Evolutionary conservation across 2,888 invertebrate species (phyloP).

Genomic region (Griposia aprilina): DNA sequence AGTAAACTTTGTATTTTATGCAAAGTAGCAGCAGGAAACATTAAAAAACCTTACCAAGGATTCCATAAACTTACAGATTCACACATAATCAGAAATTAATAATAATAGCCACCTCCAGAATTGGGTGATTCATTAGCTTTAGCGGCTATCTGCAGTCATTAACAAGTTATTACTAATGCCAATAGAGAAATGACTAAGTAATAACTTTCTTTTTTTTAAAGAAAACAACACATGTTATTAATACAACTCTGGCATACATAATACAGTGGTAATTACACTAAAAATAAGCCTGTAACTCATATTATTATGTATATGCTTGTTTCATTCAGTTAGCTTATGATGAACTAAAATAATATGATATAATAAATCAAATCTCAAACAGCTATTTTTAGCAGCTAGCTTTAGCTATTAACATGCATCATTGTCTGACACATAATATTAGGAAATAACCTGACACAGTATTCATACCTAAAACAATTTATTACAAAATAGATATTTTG

Average conservation of each 20-base stretch:
- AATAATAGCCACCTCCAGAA: neutral
- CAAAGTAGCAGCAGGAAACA: neutral
- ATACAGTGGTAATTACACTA: neutral
- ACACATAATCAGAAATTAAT: neutral
- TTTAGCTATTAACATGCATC: neutral
- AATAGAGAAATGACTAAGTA: neutral
- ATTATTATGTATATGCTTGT: neutral
- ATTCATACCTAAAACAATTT: neutral
- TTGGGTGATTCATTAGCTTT: neutral
- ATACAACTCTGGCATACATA: neutral
- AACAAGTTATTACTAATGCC: constrained; percentile 1
- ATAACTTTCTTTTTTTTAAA: neutral
- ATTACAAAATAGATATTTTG: neutral
- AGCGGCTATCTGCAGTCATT: neutral
- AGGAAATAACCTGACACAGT: neutral
- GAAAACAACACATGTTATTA: constrained; percentile 2
- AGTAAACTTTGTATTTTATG: neutral
- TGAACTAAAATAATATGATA: neutral
- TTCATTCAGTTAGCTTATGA: neutral
- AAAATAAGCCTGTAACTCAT: neutral
- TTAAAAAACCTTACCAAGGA: neutral
- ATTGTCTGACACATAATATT: neutral
- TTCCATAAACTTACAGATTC: neutral
- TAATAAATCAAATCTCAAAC: neutral
- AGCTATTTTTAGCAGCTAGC: too few relatives aligned